phyloP scores from a whole-genome alignment of 2,113 vertebrate species.

The Pycnonotus jocosus region DNA sequence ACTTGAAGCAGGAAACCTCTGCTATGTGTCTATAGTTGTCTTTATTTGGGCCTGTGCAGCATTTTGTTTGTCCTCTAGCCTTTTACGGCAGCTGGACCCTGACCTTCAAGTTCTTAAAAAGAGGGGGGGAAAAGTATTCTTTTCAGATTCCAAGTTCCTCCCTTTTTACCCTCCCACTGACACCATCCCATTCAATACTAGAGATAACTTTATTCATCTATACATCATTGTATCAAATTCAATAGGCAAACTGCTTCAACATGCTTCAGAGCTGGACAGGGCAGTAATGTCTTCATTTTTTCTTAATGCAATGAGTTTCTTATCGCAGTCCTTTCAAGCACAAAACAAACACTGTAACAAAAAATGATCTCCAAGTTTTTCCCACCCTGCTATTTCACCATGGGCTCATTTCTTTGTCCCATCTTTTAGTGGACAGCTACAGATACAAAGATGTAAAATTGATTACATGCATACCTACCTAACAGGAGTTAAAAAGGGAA shows the following conservation, averaged over 20 bases:
- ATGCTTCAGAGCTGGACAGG: constrained; percentile 85
- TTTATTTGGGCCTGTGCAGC: constrained; percentile 89
- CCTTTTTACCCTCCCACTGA: constrained; percentile 92
- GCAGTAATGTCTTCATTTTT: constrained; percentile 88
- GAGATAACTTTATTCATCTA: constrained; percentile 99
- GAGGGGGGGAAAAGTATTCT: constrained; percentile 72
- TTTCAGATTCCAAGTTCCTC: constrained; percentile 87
- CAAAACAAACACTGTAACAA: constrained; percentile 64
- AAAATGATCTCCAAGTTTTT: constrained; percentile 66
- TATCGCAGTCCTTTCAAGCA: constrained; percentile 60
- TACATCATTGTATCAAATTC: constrained; percentile 98
- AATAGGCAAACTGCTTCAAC: constrained; percentile 89
- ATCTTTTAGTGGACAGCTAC: neutral
- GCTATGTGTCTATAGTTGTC: constrained; percentile 77
- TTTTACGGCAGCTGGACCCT: constrained; percentile 92
- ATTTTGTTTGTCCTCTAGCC: constrained; percentile 89
- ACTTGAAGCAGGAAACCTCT: constrained; percentile 70
- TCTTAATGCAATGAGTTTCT: constrained; percentile 60
- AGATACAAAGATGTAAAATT: neutral
- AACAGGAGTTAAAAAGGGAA: neutral
- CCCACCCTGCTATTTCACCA: constrained; percentile 2
- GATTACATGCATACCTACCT: neutral
- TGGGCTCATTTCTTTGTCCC: constrained; percentile 17
- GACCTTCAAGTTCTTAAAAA: constrained; percentile 89
- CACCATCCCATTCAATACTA: constrained; percentile 91